Evolutionary conservation across 2,113 vertebrate species (phyloP), one percentile per base, ranked within the genome.

Genomic region (Rhinopithecus roxellana): DNA sequence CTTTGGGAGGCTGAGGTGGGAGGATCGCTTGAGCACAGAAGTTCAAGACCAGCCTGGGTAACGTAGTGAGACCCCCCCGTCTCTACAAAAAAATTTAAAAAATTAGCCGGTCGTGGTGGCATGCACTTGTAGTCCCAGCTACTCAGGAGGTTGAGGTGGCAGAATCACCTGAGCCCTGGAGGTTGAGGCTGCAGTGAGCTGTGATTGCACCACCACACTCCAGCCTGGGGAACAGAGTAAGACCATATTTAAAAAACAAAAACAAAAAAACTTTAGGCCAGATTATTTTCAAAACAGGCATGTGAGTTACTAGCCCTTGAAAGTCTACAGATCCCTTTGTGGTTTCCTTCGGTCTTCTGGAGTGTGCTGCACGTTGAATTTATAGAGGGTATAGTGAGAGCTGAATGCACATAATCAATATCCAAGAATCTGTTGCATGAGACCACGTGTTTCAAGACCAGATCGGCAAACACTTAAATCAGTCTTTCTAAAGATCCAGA

Each of bases 401-500:
- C 83, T 3, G 2, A 75, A 17, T n/a, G 25, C 27, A 45, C 1
- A 1, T 22, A 0, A 17, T 81, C 57, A 23, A 0, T 61, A 25
- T 93, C 90, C 78, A 10, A 77, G 94, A 96, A 64, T 30, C 27
- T 30, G 61, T 30, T 64, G 27, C 27, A 10, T 14, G 43, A 93
- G 96, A 89, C 94, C 52, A 74, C 75, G 16, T 5, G 11, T 96
- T 96, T 97, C 2, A 35, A 93, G 74, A 89, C 89, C 96, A 97
- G 96, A 85, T 93, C 90, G 69, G 90, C 95, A 35, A 92, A 89
- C 61, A 94, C 92, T 95, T 93, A 90, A 87, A 70, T 75, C 61
- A 27, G 38, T 84, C 96, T 96, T 97, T 89, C 79, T 93, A 43
- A 81, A 97, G 85, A 94, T 72, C 75, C 93, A 83, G 85, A 82